Conservation (phyloP, 2,888 invertebrate species). For the Drosophila leonis region DNA sequence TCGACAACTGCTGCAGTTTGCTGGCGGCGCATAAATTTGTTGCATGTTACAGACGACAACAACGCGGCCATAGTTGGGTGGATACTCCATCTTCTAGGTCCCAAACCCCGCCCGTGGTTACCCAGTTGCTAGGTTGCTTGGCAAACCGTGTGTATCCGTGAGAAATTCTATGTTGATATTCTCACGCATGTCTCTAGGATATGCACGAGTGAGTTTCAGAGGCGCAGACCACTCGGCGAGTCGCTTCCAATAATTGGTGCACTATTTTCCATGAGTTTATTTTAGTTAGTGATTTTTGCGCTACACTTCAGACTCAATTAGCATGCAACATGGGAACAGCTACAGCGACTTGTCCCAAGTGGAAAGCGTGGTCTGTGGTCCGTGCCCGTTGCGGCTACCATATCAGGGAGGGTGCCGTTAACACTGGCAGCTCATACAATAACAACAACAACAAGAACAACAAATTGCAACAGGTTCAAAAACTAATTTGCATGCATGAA, state of each 20-base stretch:
- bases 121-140: background rate
- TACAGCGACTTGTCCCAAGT: conserved; percentile 1
- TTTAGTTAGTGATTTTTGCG: conserved; percentile 47
- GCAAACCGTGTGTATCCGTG: conserved; percentile 60
- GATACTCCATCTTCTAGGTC: conserved; percentile 15
- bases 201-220: conserved; percentile 81
- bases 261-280: conserved; percentile 73
- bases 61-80: conserved; percentile 36
- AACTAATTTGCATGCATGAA: conserved; percentile 81
- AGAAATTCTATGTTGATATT: conserved; percentile 76
- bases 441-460: conserved; percentile 33
- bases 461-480: conserved; percentile 79
- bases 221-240: conserved; percentile 20
- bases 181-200: conserved; percentile 84
- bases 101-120: background rate
- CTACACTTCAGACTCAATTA: conserved; percentile 62
- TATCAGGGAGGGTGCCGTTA: conserved; percentile 55
- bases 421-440: conserved; percentile 37
- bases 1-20: conserved; percentile 21
- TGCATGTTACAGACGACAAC: conserved; percentile 51
- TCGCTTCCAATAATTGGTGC: conserved; percentile 66
- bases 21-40: conserved; percentile 72
- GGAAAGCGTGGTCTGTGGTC: conserved; percentile 18
- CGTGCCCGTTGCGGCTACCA: conserved; percentile 31
- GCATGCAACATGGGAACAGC: conserved; percentile 63